phyloP scores from a whole-genome alignment of 2,113 vertebrate species.

The Dasyprocta punctata region DNA sequence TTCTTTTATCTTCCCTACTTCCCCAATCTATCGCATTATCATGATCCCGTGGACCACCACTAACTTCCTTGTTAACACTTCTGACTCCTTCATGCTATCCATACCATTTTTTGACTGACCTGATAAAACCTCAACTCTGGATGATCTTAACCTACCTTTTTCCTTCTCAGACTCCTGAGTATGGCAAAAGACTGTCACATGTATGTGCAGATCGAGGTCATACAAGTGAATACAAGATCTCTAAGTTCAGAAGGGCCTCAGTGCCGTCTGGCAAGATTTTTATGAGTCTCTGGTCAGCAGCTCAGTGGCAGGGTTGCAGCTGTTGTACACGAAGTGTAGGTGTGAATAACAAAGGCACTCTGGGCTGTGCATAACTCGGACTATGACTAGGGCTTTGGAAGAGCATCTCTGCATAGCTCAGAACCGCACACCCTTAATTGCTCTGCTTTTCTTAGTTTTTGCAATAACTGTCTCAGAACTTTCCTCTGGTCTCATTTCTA shows the following conservation, averaged over 20 bases:
- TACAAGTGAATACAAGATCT: not conserved
- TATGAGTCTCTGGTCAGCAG: not conserved
- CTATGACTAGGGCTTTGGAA: not conserved
- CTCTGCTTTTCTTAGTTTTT: not conserved
- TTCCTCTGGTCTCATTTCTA: not conserved
- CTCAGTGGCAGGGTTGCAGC: not conserved
- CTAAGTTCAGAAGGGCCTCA: not conserved
- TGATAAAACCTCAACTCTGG: not conserved
- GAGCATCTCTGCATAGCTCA: not conserved
- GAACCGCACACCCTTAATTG: not conserved
- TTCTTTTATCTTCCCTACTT: too few species aligned
- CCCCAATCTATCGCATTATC: not conserved
- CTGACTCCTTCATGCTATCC: not conserved
- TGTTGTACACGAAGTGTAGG: accelerated
- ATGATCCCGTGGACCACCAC: not conserved
- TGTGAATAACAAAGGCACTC: not conserved
- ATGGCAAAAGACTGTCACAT: not conserved
- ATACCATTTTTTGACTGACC: not conserved
- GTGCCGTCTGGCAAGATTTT: not conserved
- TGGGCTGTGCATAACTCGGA: too few species aligned
- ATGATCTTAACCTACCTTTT: not conserved
- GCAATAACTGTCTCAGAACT: not conserved
- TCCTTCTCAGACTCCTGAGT: not conserved
- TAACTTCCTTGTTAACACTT: not conserved
- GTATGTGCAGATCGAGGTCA: not conserved